Conservation (phyloP, 2,888 invertebrate genomes). For the Pterostichus niger region DNA sequence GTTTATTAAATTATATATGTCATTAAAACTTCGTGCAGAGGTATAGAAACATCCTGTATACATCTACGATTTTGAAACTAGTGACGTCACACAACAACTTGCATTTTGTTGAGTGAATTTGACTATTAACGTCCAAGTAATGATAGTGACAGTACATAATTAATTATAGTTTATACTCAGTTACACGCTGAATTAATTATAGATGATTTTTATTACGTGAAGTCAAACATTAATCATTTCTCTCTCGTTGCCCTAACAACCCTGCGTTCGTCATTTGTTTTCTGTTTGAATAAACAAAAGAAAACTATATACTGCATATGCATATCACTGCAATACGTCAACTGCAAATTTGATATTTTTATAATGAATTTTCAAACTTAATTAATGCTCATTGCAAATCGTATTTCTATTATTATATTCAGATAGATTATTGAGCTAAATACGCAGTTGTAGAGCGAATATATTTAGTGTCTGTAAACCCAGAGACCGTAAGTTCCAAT, state of each 20-base stretch:
- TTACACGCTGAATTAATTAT: slow-evolving; percentile 51
- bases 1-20: too few species aligned
- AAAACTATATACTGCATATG: slow-evolving; percentile 14
- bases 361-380: not conserved
- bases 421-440: too few species aligned
- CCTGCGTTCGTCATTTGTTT: slow-evolving; percentile 35
- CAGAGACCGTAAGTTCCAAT: too few species aligned
- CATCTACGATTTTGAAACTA: not conserved
- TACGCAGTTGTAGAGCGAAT: too few species aligned
- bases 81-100: slow-evolving; percentile 25
- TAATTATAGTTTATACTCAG: slow-evolving; percentile 46
- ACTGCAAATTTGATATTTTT: too few species aligned
- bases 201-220: slow-evolving; percentile 42
- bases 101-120: slow-evolving; percentile 27
- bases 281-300: slow-evolving; percentile 22
- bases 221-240: slow-evolving; percentile 42
- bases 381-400: too few species aligned
- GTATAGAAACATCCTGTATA: too few species aligned
- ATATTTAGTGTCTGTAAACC: too few species aligned
- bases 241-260: slow-evolving; percentile 14
- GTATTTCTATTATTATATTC: too few species aligned
- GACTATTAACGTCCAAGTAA: slow-evolving; percentile 35
- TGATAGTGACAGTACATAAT: slow-evolving; percentile 39
- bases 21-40: too few species aligned
- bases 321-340: not conserved